Evolutionary conservation across 2,797 vertebrate genomes (phyloP).

Genomic region (Sebastiscus tertius): DNA sequence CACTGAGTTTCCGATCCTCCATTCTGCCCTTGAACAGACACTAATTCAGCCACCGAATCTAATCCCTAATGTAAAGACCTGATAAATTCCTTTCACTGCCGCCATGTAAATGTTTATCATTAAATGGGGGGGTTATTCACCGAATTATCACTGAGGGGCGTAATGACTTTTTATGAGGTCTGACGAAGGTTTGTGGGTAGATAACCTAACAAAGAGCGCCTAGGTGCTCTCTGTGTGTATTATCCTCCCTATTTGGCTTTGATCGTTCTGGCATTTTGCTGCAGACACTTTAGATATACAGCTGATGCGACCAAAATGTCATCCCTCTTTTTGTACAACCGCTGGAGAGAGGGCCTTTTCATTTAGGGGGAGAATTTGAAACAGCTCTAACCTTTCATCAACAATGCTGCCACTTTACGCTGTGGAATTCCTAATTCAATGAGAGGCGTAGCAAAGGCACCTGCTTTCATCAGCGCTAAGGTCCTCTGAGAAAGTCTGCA

Average conservation of each 20-base stretch:
- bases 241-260: conserved; percentile 74
- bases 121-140: conserved; percentile 61
- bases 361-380: conserved; percentile 71
- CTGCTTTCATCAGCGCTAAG: conserved; percentile 52
- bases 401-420: conserved; percentile 77
- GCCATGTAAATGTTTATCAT: conserved; percentile 75
- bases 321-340: conserved; percentile 65
- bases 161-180: conserved; percentile 73
- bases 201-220: conserved; percentile 68
- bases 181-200: conserved; percentile 68
- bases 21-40: conserved; percentile 70
- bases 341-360: conserved; percentile 76
- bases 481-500: conserved; percentile 58
- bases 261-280: conserved; percentile 78
- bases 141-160: conserved; percentile 62
- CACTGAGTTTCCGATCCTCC: conserved; percentile 71
- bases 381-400: conserved; percentile 81
- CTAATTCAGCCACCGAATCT: conserved; percentile 67
- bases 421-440: conserved; percentile 76
- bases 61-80: conserved; percentile 71
- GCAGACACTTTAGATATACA: conserved; percentile 78
- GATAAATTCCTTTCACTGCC: conserved; percentile 65
- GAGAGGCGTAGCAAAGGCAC: conserved; percentile 56
- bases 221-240: conserved; percentile 59
- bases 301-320: conserved; percentile 81